phyloP scores from a whole-genome alignment of 1,140 invertebrate species.

The Nomia melanderi region DNA sequence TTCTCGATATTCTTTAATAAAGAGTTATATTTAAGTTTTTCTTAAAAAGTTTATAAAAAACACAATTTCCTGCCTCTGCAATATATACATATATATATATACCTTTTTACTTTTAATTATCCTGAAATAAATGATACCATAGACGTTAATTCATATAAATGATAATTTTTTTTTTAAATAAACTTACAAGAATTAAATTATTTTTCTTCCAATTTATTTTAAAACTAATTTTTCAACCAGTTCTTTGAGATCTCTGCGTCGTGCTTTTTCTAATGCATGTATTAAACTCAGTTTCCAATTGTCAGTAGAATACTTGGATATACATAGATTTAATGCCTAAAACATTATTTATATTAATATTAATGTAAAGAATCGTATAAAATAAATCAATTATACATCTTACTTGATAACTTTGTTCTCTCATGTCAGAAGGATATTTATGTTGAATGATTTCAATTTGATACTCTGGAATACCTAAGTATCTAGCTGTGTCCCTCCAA shows the following conservation, averaged over 20 bases:
- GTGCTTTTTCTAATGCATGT: constrained; percentile 68
- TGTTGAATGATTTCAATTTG: constrained; percentile 80
- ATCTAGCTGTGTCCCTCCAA: constrained; percentile 82
- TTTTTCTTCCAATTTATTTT: constrained; percentile 13
- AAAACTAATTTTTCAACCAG: constrained; percentile 63
- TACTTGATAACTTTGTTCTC: constrained; percentile 69
- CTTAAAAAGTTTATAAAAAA: constrained; percentile 58
- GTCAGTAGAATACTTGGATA: constrained; percentile 43
- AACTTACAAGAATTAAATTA: constrained; percentile 16
- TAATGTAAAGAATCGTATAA: constrained; percentile 10
- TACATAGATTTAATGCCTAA: constrained; percentile 71
- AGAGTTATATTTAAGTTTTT: constrained; percentile 49
- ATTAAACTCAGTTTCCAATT: constrained; percentile 70
- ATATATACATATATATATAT: neutral
- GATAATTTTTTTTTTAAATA: constrained; percentile 22
- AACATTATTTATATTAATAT: constrained; percentile 36
- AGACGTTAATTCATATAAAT: constrained; percentile 9
- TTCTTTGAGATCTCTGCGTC: constrained; percentile 72
- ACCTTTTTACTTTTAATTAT: constrained; percentile 28
- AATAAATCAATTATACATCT: constrained; percentile 32
- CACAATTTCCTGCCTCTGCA: constrained; percentile 45
- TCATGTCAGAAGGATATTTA: constrained; percentile 58
- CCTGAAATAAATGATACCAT: constrained; percentile 10
- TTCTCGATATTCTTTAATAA: constrained; percentile 32
- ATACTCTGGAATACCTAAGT: constrained; percentile 80